phyloP scores from a whole-genome alignment of 2,888 invertebrate species.

The Dorcus hopei region DNA sequence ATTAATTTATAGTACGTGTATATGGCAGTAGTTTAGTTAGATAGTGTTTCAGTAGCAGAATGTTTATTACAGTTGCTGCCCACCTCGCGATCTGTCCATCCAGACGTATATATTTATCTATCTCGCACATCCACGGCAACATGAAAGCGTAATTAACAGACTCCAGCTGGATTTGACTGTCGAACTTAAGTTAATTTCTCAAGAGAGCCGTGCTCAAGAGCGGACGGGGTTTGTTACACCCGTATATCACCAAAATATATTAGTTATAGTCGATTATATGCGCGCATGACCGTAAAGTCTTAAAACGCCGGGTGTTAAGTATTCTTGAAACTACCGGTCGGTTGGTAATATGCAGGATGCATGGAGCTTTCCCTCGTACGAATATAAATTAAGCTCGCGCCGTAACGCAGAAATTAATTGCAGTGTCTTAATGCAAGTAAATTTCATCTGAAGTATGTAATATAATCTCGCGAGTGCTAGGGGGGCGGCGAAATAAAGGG shows the following conservation, averaged over 20 bases:
- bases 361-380: constrained; percentile 15
- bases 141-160: constrained; percentile 37
- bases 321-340: constrained; percentile 27
- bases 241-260: constrained; percentile 23
- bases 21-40: constrained; percentile 18
- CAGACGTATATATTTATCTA: constrained; percentile 31
- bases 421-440: constrained; percentile 37
- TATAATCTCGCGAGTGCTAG: constrained; percentile 32
- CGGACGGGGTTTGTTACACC: constrained; percentile 30
- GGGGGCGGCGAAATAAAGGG: constrained; percentile 2
- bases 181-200: constrained; percentile 43
- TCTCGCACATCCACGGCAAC: constrained; percentile 27
- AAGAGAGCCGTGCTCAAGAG: constrained; percentile 39
- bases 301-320: constrained; percentile 14
- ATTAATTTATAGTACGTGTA: constrained; percentile 14
- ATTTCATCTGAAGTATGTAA: constrained; percentile 38
- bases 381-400: constrained; percentile 35
- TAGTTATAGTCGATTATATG: constrained; percentile 28
- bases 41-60: constrained; percentile 19
- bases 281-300: constrained; percentile 7
- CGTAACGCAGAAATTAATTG: constrained; percentile 38
- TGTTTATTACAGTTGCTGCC: constrained; percentile 21
- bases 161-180: constrained; percentile 36
- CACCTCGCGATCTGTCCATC: constrained; percentile 22
- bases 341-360: constrained; percentile 23